phyloP scores from a whole-genome alignment of 2,113 vertebrate species.

The Hiodon tergisus region DNA sequence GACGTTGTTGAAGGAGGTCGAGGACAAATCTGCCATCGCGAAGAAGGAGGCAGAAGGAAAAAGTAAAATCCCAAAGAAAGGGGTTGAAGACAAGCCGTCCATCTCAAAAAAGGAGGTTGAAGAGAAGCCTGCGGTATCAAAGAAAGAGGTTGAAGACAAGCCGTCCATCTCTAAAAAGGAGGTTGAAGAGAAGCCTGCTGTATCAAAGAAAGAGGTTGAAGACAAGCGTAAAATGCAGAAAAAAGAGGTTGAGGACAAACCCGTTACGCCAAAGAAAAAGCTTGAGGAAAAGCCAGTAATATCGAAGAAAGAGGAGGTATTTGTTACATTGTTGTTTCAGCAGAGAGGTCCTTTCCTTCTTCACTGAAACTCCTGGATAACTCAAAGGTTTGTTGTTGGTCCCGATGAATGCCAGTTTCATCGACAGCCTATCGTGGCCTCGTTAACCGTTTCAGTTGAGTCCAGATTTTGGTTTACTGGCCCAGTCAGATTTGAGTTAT shows the following conservation, averaged over 20 bases:
- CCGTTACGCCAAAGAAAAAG: constrained; percentile 14
- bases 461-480: not conserved
- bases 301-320: constrained; percentile 41
- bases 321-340: constrained; percentile 39
- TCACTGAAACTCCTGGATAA: constrained; percentile 39
- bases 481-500: constrained; percentile 49
- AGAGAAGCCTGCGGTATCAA: not conserved
- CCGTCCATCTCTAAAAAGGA: constrained; percentile 1
- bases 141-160: not conserved
- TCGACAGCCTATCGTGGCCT: constrained; percentile 18
- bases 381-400: constrained; percentile 34
- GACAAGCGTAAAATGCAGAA: not conserved
- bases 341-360: constrained; percentile 39
- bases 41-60: constrained; percentile 44
- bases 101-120: constrained; percentile 8
- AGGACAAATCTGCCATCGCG: constrained; percentile 33
- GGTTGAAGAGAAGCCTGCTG: not conserved
- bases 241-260: constrained; percentile 34
- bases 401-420: constrained; percentile 18
- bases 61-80: constrained; percentile 46
- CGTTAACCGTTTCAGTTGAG: constrained; percentile 2
- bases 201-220: not conserved
- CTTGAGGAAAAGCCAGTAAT: constrained; percentile 36
- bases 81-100: not conserved
- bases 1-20: constrained; percentile 16